These are phyloP conservation scores for Dinomys branickii DNA, from an alignment of 2,113 vertebrate species.

Conservation along the genomic window DNA sequence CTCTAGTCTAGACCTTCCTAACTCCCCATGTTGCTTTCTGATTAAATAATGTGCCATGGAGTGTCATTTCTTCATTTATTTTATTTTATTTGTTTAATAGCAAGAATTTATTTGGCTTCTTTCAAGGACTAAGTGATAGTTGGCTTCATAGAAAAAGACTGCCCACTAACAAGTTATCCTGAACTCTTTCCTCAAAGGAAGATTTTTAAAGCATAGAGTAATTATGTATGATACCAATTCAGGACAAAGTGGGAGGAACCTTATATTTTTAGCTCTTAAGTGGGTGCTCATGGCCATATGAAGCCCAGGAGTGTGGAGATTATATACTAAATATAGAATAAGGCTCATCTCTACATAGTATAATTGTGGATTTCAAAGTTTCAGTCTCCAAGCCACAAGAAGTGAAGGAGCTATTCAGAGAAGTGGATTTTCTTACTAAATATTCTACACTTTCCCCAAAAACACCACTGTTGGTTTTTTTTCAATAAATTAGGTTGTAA, in stretches of 20 bases:
- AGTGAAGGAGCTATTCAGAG: slow-evolving; percentile 73
- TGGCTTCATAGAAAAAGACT: background rate
- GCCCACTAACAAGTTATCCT: slow-evolving; percentile 48
- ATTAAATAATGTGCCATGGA: background rate
- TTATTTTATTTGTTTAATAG: slow-evolving; percentile 32
- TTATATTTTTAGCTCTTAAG: slow-evolving; percentile 84
- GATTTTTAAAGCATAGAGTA: slow-evolving; percentile 44
- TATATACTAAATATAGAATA: slow-evolving; percentile 82
- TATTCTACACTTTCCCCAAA: slow-evolving; percentile 6
- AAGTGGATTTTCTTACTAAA: slow-evolving; percentile 72
- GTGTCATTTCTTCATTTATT: background rate
- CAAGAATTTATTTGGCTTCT: background rate
- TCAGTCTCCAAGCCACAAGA: slow-evolving; percentile 80
- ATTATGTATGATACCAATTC: slow-evolving; percentile 79
- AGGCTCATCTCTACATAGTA: slow-evolving; percentile 69
- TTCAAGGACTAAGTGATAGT: background rate
- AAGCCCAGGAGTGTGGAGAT: slow-evolving; percentile 79
- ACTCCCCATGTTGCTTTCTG: background rate
- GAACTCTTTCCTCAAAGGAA: slow-evolving; percentile 51
- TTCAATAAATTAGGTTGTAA: slow-evolving; percentile 37
- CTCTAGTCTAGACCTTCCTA: background rate
- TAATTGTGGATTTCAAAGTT: slow-evolving; percentile 84
- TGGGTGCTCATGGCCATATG: slow-evolving; percentile 83
- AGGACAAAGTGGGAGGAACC: slow-evolving; percentile 73
- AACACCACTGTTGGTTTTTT: background rate